Conservation (phyloP, 2,797 vertebrate genomes). For the Hippoglossus hippoglossus region DNA sequence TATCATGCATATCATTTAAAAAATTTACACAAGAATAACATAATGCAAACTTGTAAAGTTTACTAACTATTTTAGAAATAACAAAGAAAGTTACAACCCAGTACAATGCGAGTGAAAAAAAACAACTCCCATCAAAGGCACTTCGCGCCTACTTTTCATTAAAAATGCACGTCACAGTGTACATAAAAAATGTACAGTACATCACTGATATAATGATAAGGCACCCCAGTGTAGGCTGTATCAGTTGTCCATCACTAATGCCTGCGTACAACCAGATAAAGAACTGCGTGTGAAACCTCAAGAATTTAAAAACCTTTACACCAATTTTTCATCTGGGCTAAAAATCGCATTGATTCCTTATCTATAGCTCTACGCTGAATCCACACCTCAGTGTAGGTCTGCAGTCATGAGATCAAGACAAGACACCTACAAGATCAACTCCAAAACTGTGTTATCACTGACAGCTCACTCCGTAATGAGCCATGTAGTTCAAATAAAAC, state of each 20-base stretch:
- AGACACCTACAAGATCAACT: too few relatives aligned
- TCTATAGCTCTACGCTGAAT: not conserved
- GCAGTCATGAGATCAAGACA: too few relatives aligned
- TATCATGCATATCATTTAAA: conserved; percentile 25
- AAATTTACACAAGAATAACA: conserved; percentile 7
- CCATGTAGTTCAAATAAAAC: too few relatives aligned
- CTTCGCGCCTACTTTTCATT: conserved; percentile 53
- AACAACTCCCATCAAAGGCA: conserved; percentile 64
- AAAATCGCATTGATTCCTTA: conserved; percentile 8
- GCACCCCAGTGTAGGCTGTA: conserved; percentile 60
- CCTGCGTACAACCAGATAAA: not conserved
- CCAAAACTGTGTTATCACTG: too few relatives aligned
- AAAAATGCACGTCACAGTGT: conserved; percentile 31
- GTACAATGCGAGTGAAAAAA: conserved; percentile 20
- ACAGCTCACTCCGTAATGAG: too few relatives aligned
- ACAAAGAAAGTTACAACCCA: conserved; percentile 24
- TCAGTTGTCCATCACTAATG: conserved; percentile 1
- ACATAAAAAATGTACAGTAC: conserved; percentile 30
- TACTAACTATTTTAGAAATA: not conserved
- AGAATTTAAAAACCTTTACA: conserved; percentile 1
- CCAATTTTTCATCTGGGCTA: not conserved
- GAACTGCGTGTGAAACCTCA: not conserved
- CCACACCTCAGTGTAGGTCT: too few relatives aligned
- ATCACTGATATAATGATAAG: conserved; percentile 59
- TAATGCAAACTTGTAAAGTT: not conserved